Evolutionary conservation across 2,797 vertebrate species (phyloP).

Genomic region (Chelon auratus): DNA sequence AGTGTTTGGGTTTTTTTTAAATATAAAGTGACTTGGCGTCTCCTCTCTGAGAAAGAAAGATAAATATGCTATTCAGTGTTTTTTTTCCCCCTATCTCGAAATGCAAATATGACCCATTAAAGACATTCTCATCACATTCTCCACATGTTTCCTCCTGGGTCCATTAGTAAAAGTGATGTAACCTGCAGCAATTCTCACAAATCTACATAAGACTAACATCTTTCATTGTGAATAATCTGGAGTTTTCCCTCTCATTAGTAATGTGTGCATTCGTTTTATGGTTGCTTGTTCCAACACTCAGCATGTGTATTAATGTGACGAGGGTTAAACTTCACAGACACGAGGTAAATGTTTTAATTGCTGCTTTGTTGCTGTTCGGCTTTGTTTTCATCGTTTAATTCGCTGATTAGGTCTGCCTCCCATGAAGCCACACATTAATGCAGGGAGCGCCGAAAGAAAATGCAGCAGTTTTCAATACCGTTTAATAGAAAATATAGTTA

Average conservation of each 20-base stretch:
- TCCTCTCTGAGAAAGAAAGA: conserved; percentile 17
- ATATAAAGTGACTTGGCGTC: conserved; percentile 28
- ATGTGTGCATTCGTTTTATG: conserved; percentile 14
- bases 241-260: conserved; percentile 15
- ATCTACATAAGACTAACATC: conserved; percentile 45
- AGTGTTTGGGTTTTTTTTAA: conserved; percentile 2
- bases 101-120: conserved; percentile 57
- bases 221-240: conserved; percentile 38
- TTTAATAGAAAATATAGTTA: conserved; percentile 22
- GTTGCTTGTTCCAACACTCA: conserved; percentile 25
- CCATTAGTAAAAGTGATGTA: conserved; percentile 60
- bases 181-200: conserved; percentile 47
- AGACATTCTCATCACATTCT: conserved; percentile 41
- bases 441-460: conserved; percentile 18
- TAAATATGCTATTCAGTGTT: conserved; percentile 33
- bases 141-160: conserved; percentile 26
- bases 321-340: conserved; percentile 20
- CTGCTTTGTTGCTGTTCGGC: conserved; percentile 32
- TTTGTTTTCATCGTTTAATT: conserved; percentile 51
- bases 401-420: conserved; percentile 41
- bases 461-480: conserved; percentile 21
- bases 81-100: conserved; percentile 42
- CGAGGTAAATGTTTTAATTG: conserved; percentile 55
- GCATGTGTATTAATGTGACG: conserved; percentile 21
- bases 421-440: conserved; percentile 40